Evolutionary conservation across 2,888 invertebrate species (phyloP).

Genomic region (Epinotia brunnichana): DNA sequence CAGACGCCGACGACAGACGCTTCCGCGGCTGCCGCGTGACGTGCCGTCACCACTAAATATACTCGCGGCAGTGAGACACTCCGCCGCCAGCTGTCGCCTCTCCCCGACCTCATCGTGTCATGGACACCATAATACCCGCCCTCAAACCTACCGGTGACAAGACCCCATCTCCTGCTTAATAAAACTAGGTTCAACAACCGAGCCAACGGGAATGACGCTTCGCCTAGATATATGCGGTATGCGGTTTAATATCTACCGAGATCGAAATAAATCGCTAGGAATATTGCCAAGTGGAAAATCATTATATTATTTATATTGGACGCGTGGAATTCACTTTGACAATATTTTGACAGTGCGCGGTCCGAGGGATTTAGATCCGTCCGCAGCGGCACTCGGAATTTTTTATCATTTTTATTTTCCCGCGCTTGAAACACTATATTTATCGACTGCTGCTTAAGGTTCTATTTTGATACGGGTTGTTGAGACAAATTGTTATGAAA

Average conservation of each 20-base stretch:
- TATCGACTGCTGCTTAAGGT: constrained; percentile 62
- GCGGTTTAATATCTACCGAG: constrained; percentile 78
- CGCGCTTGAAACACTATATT: constrained; percentile 57
- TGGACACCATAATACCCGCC: constrained; percentile 52
- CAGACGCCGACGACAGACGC: constrained; percentile 67
- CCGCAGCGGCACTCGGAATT: constrained; percentile 58
- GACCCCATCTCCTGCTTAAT: constrained; percentile 58
- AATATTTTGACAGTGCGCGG: constrained; percentile 83
- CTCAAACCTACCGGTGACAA: constrained; percentile 58
- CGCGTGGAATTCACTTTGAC: constrained; percentile 82
- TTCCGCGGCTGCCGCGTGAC: constrained; percentile 64
- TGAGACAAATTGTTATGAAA: constrained; percentile 25
- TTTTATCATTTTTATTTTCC: constrained; percentile 65
- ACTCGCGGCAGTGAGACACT: constrained; percentile 69
- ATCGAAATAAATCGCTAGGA: constrained; percentile 83
- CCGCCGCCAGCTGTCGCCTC: constrained; percentile 59
- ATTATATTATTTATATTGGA: constrained; percentile 79
- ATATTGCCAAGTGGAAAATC: constrained; percentile 83
- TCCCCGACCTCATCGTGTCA: constrained; percentile 45
- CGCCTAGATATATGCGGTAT: constrained; percentile 79
- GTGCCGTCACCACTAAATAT: constrained; percentile 71
- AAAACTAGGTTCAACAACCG: constrained; percentile 80
- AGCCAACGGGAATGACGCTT: constrained; percentile 68
- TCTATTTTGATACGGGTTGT: constrained; percentile 63
- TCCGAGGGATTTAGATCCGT: constrained; percentile 71